Percentiles rank a stretch among this genome's conserved stretches.
Conservation (phyloP, 2,888 invertebrate genomes). For the Minunthozetes semirufus region DNA sequence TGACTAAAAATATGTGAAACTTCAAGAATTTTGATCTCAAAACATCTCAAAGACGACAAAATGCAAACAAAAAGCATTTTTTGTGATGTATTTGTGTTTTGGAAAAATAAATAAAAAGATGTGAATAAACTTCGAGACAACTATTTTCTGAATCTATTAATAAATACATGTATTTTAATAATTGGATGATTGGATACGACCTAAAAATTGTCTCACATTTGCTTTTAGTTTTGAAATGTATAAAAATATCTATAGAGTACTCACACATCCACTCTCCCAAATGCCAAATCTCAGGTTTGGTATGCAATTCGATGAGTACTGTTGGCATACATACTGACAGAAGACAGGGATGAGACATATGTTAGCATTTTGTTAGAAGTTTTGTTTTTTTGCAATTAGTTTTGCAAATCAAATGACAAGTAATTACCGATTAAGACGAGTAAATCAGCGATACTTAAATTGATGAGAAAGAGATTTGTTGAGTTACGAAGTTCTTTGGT, state of each 20-base stretch:
- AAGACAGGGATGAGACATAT: background rate
- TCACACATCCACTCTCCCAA: constrained; percentile 87
- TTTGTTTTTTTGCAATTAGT: background rate
- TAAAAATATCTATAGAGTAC: constrained; percentile 50
- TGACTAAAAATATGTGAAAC: too few species aligned
- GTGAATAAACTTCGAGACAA: too few species aligned
- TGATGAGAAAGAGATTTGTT: constrained; percentile 88
- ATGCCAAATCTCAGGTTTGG: constrained; percentile 84
- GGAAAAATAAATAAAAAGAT: too few species aligned
- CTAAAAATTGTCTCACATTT: too few species aligned
- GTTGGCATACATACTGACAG: constrained; percentile 76
- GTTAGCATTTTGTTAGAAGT: background rate
- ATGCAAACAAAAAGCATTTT: too few species aligned
- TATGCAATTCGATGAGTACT: constrained; percentile 85
- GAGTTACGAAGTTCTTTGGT: constrained; percentile 91
- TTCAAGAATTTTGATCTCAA: too few species aligned
- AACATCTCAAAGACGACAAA: too few species aligned
- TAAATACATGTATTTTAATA: too few species aligned
- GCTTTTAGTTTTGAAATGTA: too few species aligned
- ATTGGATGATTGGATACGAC: too few species aligned
- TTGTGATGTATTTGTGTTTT: too few species aligned
- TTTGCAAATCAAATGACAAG: background rate
- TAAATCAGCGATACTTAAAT: constrained; percentile 83
- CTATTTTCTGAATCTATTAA: too few species aligned
- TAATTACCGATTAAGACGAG: constrained; percentile 63